Evolutionary conservation across 2,113 vertebrate species (phyloP).

Genomic region (Todiramphus saurophagus): DNA sequence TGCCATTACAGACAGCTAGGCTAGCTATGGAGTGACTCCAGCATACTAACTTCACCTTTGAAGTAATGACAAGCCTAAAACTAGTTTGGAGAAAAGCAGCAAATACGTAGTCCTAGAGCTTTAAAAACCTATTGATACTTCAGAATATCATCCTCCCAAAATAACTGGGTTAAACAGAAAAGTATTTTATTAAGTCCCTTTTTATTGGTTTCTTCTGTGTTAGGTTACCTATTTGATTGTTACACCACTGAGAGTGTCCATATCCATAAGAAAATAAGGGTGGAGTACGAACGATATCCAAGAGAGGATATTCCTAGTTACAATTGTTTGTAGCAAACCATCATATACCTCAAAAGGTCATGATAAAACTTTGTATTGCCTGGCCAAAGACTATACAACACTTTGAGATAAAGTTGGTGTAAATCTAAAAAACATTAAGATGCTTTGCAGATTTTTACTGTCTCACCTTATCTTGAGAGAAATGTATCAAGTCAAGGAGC

Average conservation of each 20-base stretch:
- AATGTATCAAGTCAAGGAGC: neutral
- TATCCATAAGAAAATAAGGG: neutral
- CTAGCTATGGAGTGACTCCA: neutral
- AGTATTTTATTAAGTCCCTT: neutral
- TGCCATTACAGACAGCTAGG: neutral
- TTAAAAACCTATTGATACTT: neutral
- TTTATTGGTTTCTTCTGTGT: neutral
- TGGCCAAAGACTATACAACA: neutral
- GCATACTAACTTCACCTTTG: neutral
- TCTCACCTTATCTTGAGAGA: neutral
- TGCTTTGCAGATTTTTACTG: neutral
- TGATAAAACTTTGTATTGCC: neutral
- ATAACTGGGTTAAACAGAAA: neutral
- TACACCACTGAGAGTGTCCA: neutral
- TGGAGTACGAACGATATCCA: neutral
- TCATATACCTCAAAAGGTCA: neutral
- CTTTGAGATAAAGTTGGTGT: accelerated
- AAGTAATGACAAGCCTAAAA: neutral
- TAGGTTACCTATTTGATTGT: neutral
- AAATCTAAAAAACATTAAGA: neutral
- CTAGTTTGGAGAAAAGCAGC: neutral
- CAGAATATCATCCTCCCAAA: neutral
- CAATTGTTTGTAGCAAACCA: neutral
- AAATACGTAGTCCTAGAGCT: neutral
- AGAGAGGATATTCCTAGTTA: neutral